Conservation (phyloP, 2,113 vertebrate species). For the Rhinolophus sinicus region DNA sequence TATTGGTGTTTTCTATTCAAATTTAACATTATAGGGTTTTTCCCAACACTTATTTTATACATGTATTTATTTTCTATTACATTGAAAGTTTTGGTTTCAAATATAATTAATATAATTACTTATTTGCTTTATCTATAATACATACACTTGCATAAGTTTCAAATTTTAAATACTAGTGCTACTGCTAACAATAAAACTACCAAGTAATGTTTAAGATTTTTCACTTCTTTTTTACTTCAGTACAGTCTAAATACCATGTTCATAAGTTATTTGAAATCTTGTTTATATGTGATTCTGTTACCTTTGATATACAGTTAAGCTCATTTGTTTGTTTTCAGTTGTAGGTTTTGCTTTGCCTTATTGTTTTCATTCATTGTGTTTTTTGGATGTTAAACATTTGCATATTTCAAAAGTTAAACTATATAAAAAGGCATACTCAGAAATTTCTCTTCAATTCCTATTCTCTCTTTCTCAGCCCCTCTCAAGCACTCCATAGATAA, state of each 20-base stretch:
- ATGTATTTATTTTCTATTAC: neutral
- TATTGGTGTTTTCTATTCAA: constrained; percentile 7
- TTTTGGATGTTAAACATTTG: constrained; percentile 18
- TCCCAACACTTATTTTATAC: neutral
- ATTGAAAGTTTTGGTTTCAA: neutral
- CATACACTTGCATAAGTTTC: neutral
- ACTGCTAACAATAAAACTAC: constrained; percentile 33
- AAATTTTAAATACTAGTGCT: neutral
- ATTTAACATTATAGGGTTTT: constrained; percentile 31
- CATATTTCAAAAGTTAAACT: constrained; percentile 27
- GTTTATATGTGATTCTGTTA: neutral
- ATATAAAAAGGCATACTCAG: neutral
- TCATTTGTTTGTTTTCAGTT: constrained; percentile 12
- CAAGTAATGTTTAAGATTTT: neutral
- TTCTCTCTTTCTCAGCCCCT: neutral
- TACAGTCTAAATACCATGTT: neutral
- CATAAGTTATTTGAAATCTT: constrained; percentile 44
- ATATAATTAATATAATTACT: constrained; percentile 6
- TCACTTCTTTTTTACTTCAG: constrained; percentile 20
- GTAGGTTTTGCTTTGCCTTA: neutral
- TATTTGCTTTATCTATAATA: neutral
- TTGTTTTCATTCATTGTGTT: neutral
- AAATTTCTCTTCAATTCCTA: constrained; percentile 24
- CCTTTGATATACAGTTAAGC: neutral
- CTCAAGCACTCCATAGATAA: neutral